Evolutionary conservation across 2,113 vertebrate genomes (phyloP).

Genomic region (Alectura lathami): DNA sequence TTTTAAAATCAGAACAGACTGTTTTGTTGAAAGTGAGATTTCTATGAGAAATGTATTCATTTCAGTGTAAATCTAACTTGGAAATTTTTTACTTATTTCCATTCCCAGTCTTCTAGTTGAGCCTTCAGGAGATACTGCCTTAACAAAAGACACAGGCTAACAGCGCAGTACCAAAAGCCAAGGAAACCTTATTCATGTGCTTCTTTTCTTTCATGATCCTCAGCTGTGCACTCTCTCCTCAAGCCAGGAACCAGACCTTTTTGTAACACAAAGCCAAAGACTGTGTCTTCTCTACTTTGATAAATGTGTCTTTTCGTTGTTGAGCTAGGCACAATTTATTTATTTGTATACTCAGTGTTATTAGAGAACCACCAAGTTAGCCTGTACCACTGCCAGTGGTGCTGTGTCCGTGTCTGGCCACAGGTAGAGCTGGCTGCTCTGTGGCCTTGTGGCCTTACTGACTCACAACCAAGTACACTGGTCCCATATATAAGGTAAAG

Average conservation of each 20-base stretch:
- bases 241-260: neutral
- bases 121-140: neutral
- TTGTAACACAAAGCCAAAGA: neutral
- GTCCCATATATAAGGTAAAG: neutral
- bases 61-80: neutral
- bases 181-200: neutral
- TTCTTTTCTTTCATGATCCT: neutral
- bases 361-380: neutral
- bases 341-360: neutral
- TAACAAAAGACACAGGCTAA: neutral
- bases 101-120: neutral
- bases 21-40: neutral
- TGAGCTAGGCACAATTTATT: neutral
- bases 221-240: neutral
- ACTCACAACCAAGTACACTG: neutral
- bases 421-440: neutral
- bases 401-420: neutral
- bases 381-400: neutral
- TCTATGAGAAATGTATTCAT: neutral
- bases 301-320: neutral
- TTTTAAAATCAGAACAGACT: neutral
- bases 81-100: neutral
- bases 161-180: neutral
- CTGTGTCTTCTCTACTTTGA: neutral
- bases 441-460: too few relatives aligned